Percentiles rank a stretch among this genome's conserved stretches.
Conservation (phyloP, 2,888 invertebrate species). For the Leptodirus hochenwartii region DNA sequence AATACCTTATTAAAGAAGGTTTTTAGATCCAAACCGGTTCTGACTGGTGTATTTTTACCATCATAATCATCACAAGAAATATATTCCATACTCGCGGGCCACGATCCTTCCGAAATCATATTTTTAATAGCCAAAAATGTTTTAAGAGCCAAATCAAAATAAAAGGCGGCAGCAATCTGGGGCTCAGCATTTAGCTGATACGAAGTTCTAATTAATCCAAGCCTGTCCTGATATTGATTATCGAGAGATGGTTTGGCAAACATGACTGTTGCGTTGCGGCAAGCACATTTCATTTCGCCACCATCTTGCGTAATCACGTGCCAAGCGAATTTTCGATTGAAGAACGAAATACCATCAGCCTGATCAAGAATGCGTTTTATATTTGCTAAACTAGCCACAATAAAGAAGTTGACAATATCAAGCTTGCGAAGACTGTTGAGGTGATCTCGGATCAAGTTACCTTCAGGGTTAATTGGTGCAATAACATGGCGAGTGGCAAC, state of each 20-base stretch:
- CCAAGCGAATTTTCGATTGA: slow-evolving; percentile 72
- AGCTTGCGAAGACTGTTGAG: slow-evolving; percentile 54
- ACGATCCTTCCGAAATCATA: slow-evolving; percentile 49
- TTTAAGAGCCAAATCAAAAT: slow-evolving; percentile 66
- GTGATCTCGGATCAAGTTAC: slow-evolving; percentile 42
- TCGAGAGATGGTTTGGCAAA: slow-evolving; percentile 56
- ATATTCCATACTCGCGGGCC: slow-evolving; percentile 55
- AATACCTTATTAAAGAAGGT: slow-evolving; percentile 46
- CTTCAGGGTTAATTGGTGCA: slow-evolving; percentile 39
- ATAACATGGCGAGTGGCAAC: slow-evolving; percentile 83
- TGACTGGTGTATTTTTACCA: slow-evolving; percentile 55
- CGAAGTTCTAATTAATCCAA: slow-evolving; percentile 50
- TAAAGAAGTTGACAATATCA: slow-evolving; percentile 79
- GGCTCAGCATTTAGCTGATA: slow-evolving; percentile 54
- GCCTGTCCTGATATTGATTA: slow-evolving; percentile 45
- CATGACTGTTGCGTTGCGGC: slow-evolving; percentile 59
- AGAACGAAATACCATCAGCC: slow-evolving; percentile 56
- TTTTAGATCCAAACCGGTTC: slow-evolving; percentile 46
- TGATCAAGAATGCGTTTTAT: slow-evolving; percentile 33
- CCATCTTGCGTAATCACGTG: slow-evolving; percentile 63
- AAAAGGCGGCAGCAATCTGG: slow-evolving; percentile 66
- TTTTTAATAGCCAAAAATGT: slow-evolving; percentile 55
- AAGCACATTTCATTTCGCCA: slow-evolving; percentile 53
- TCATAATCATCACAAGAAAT: slow-evolving; percentile 64
- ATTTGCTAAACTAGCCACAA: slow-evolving; percentile 55